Evolutionary conservation across 2,113 vertebrate genomes (phyloP).

Genomic region (Argyrosomus japonicus): DNA sequence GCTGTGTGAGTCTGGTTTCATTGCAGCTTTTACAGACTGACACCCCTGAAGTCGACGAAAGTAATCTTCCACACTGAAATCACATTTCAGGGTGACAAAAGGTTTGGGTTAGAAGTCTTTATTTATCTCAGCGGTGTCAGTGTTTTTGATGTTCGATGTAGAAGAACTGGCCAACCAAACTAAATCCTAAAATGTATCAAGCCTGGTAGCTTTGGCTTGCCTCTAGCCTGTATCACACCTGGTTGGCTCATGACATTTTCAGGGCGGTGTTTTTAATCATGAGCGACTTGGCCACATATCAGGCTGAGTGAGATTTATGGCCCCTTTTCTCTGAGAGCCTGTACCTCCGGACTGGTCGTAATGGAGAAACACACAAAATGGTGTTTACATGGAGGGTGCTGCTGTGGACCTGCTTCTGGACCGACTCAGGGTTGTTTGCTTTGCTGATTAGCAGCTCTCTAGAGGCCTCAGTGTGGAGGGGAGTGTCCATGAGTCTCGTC

Average conservation of each 20-base stretch:
- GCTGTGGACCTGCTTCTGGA: constrained; percentile 48
- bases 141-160: not conserved
- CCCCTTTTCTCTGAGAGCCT: constrained; percentile 49
- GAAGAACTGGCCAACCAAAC: not conserved
- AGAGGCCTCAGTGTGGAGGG: constrained; percentile 17
- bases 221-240: not conserved
- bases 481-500: constrained; percentile 34
- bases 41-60: not conserved
- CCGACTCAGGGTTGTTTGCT: constrained; percentile 65
- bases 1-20: not conserved
- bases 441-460: constrained; percentile 78
- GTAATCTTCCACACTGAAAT: constrained; percentile 1
- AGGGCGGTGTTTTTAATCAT: constrained; percentile 65
- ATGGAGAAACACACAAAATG: constrained; percentile 62
- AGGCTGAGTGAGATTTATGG: constrained; percentile 71
- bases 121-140: not conserved
- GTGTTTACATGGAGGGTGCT: constrained; percentile 73
- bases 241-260: constrained; percentile 49
- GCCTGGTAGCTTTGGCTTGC: not conserved
- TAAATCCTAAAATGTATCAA: constrained; percentile 2
- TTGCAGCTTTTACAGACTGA: constrained; percentile 1
- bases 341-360: constrained; percentile 45
- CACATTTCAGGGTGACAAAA: not conserved
- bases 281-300: constrained; percentile 61
- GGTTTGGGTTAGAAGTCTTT: not conserved